phyloP scores from a whole-genome alignment of 2,113 vertebrate species.

The Pristiophorus japonicus region DNA sequence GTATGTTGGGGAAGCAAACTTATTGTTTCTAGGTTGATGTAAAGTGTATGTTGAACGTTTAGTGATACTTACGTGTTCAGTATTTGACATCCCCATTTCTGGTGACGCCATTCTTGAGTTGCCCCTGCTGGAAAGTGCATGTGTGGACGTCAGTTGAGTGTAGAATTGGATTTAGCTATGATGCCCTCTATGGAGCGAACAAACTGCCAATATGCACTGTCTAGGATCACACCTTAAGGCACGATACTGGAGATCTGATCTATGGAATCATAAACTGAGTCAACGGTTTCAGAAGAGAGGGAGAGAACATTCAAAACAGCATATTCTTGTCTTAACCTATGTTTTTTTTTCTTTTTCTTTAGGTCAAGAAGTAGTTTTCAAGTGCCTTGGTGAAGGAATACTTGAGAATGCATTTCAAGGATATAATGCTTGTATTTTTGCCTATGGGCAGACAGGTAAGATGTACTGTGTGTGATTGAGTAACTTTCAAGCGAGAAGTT shows the following conservation, averaged over 20 bases:
- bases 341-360: constrained; percentile 43
- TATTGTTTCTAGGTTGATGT: background rate
- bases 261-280: background rate
- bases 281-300: background rate
- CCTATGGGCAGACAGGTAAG: constrained; percentile 98
- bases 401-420: constrained; percentile 99
- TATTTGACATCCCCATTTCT: background rate
- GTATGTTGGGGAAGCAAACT: background rate
- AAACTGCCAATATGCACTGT: background rate
- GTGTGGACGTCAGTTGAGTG: background rate
- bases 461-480: background rate
- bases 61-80: background rate
- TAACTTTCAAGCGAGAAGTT: background rate
- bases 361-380: constrained; percentile 98
- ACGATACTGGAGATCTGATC: background rate
- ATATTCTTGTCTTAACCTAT: no score
- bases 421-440: constrained; percentile 98
- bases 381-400: constrained; percentile 98
- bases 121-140: background rate
- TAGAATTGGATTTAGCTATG: background rate
- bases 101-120: background rate
- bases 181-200: background rate
- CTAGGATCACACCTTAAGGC: background rate
- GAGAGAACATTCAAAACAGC: background rate
- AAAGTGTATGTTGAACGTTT: background rate